Conservation (phyloP, 1,140 invertebrate species). For the Panagrolaimus sp. region DNA sequence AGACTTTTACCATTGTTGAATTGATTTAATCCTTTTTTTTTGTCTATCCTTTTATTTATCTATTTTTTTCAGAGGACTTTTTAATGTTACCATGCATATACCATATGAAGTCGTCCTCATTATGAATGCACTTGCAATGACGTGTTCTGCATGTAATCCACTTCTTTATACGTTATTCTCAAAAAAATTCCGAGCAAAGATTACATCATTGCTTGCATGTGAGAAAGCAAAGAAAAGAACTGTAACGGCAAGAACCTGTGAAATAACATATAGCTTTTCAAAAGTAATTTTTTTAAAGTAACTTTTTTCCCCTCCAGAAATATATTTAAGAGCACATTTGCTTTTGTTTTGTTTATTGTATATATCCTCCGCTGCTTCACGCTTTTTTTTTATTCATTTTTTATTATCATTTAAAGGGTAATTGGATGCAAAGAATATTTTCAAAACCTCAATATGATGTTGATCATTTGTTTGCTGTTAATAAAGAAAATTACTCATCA, state of each 20-base stretch:
- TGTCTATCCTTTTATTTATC: conserved; percentile 17
- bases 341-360: conserved; percentile 6
- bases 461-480: no score
- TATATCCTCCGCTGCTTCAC: neutral
- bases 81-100: conserved; percentile 37
- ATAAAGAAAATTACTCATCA: no score
- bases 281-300: conserved; percentile 16
- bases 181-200: conserved; percentile 45
- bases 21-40: neutral
- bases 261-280: conserved; percentile 23
- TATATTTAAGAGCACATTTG: no score
- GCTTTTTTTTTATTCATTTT: neutral
- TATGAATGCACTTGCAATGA: conserved; percentile 55
- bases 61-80: conserved; percentile 36
- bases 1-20: neutral
- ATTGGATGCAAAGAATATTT: conserved; percentile 2
- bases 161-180: conserved; percentile 59
- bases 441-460: no score
- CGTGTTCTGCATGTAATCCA: conserved; percentile 55
- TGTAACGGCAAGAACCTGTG: conserved; percentile 1
- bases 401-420: neutral
- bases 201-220: conserved; percentile 24
- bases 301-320: neutral
- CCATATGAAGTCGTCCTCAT: conserved; percentile 55
- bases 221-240: neutral